Conservation (phyloP, 2,797 vertebrate species). For the Peromyscus aztecus region DNA sequence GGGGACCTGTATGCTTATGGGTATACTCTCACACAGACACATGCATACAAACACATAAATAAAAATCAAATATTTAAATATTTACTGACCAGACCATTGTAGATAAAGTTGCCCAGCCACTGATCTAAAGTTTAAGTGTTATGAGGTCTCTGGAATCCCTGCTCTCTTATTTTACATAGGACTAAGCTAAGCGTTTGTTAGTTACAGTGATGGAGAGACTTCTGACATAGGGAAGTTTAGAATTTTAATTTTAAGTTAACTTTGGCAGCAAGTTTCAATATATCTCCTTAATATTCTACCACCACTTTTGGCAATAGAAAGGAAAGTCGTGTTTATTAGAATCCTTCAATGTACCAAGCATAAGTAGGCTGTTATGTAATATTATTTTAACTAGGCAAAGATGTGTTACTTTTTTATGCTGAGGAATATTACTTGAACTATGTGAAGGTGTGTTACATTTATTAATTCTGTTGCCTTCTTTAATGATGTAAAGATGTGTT, state of each 20-base stretch:
- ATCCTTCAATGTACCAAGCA: background rate
- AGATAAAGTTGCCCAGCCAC: background rate
- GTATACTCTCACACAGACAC: no score
- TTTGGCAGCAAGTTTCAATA: background rate
- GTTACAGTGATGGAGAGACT: background rate
- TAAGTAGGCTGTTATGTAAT: background rate
- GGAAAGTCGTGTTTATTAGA: background rate
- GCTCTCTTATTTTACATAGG: background rate
- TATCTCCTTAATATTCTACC: background rate
- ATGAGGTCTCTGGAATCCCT: background rate
- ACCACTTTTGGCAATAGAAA: background rate
- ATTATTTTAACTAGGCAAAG: background rate
- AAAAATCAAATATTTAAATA: background rate
- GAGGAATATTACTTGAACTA: background rate
- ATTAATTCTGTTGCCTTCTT: background rate
- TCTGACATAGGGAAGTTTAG: background rate
- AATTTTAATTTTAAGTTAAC: conserved; percentile 43
- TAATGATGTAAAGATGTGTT: background rate
- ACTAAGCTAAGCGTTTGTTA: background rate
- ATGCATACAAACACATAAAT: background rate
- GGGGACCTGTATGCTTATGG: rapidly evolving
- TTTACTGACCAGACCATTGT: background rate
- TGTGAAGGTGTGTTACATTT: background rate
- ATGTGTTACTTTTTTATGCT: background rate
- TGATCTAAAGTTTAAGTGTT: background rate